Base-by-base conservation (phyloP, 2,888 invertebrate genomes). In the Notocelia uddmanniana region DNA sequence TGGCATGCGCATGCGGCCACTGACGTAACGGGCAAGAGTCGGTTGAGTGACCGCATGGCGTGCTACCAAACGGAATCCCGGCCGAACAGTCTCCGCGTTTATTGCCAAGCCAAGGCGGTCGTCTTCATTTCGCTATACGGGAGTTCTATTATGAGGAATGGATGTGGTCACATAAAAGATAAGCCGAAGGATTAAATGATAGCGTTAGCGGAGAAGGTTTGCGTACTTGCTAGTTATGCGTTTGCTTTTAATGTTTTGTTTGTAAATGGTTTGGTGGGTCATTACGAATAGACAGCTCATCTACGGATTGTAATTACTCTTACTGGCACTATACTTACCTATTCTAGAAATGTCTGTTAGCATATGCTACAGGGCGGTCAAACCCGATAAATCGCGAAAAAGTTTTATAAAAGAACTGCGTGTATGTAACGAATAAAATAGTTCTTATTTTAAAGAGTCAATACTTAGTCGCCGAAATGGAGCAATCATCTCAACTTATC, bases 11-110 rank as follows among this genome's bases (percentile, higher is more conserved):
- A 81, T 87, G 87, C 86, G 83, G 83, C 80, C 81, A 83, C 87
- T 92, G 91, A 91, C 90, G 92, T 92, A 92, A 91, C 91, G 91
- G 91, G 87, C 86, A 81, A 77, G 81, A 86, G 85, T 79, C 87
- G 87, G 92, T 92, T 92, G 91, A 92, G 82, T 92, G 92, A 92
- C 92, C 92, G 91, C 88, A 84, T 83, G 84, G 87, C 84, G 84
- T 86, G 85, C 87, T 85, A 87, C 87, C 83, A 85, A 87, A 86
- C 88, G 85, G 84, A 83, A 86, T 86, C 84, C 86, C 84, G 81
- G 78, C 80, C 83, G 76, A 84, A 83, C 81, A 88, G 86, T 85
- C 79, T 81, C 80, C 75, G 78, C 78, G 80, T 85, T 83, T 84
- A 81, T 82, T 76, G 80, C 74, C 77, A 76, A 77, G 77, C 80